A percentile compares a stretch with the other conserved stretches of the same genome.
phyloP scores from a whole-genome alignment of 2,113 vertebrate genomes.

The Sinocyclocheilus grahami region DNA sequence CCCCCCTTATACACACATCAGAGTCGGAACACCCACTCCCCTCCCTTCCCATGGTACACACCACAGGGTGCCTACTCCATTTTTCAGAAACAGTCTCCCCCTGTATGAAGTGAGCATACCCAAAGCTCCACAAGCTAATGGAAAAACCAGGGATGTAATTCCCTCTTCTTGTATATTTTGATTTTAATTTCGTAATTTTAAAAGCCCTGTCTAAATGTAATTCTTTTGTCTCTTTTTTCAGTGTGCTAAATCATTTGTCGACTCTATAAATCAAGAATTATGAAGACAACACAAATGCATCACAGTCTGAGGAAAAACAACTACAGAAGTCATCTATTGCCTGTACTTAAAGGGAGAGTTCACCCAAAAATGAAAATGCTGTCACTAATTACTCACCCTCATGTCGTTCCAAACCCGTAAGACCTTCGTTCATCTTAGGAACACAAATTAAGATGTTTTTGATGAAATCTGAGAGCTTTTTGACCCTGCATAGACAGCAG shows the following conservation, averaged over 20 bases:
- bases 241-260: background rate
- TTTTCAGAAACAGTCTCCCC: constrained; percentile 30
- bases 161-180: background rate
- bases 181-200: constrained; percentile 1
- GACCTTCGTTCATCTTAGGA: no score
- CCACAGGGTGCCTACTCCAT: constrained; percentile 38
- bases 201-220: constrained; percentile 11
- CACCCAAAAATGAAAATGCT: no score
- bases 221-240: background rate
- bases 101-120: constrained; percentile 40
- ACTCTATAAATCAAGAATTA: constrained; percentile 25
- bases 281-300: background rate
- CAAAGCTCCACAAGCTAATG: constrained; percentile 46
- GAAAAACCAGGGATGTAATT: constrained; percentile 16
- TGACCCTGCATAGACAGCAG: no score
- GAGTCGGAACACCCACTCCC: constrained; percentile 33
- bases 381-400: no score
- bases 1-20: constrained; percentile 28
- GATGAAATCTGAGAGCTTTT: no score
- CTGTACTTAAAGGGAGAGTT: background rate
- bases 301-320: background rate
- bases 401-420: no score
- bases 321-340: background rate
- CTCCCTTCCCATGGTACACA: constrained; percentile 20
- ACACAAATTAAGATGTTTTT: background rate